A percentile compares a stretch with the other conserved stretches of the same genome.
Conservation (phyloP, 2,113 vertebrate species). For the Pelmatolapia mariae region DNA sequence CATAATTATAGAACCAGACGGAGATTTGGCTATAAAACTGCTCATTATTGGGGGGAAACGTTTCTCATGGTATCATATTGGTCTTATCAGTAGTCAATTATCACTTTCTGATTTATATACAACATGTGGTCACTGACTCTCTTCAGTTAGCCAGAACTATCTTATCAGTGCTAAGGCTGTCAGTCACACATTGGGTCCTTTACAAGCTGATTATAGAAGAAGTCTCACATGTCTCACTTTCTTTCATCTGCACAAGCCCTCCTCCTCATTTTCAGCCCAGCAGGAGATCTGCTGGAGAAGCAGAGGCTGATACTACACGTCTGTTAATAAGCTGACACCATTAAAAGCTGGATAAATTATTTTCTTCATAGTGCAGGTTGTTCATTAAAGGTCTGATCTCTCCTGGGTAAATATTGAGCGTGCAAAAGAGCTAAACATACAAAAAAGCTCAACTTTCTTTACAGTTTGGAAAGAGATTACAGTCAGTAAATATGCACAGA, state of each 20-base stretch:
- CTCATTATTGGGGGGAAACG: background rate
- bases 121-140: background rate
- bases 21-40: background rate
- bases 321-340: background rate
- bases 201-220: slow-evolving; percentile 34
- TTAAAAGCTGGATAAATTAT: background rate
- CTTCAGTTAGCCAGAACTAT: background rate
- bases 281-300: slow-evolving; percentile 24
- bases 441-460: background rate
- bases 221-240: slow-evolving; percentile 2
- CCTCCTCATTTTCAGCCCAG: slow-evolving; percentile 47
- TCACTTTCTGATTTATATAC: background rate
- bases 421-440: background rate
- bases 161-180: background rate
- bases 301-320: background rate
- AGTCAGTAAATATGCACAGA: background rate
- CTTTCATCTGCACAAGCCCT: slow-evolving; percentile 17
- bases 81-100: background rate
- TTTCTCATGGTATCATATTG: background rate
- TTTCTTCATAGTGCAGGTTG: background rate
- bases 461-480: background rate
- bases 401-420: background rate
- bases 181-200: slow-evolving; percentile 9
- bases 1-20: background rate
- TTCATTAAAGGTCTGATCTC: background rate